Evolutionary conservation across 2,113 vertebrate species (phyloP), one percentile per base, ranked within the genome.

Genomic region (Tenebrosternarchus preto): DNA sequence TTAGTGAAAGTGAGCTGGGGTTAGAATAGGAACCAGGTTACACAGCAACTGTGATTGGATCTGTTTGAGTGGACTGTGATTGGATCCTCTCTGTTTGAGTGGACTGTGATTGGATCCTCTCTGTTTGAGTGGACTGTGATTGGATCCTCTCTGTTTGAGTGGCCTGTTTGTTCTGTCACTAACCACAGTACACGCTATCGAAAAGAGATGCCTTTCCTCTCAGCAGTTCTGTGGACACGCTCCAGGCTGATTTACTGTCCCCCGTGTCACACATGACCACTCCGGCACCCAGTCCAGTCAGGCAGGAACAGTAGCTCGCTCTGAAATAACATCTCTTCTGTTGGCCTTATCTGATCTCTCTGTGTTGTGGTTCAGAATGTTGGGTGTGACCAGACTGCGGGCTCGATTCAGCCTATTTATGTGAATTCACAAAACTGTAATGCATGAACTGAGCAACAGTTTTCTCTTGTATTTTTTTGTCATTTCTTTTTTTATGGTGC

Each of bases 101-200:
- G n/a, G n/a, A n/a, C n/a, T 80, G 82, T 80, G 78, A 84, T 84
- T 84, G 63, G 69, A 72, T 80, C 63, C n/a, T n/a, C n/a, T n/a
- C n/a, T 31, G 61, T 77, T 33, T 73, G 60, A 53, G 43, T 76
- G 66, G 73, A n/a, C n/a, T 80, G 82, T 80, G 78, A 84, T 84
- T 84, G 63, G 69, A 72, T 80, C 63, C 67, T 76, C 17, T 84
- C 22, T 31, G 61, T 77, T 33, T 73, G 60, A 53, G 43, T 76
- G 66, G 73, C 56, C 77, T 64, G 16, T 6, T 61, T 68, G 61
- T 24, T 56, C 31, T 56, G 20, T 33, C 27, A 31, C 27, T 61
- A 77, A 85, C 78, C 73, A 80, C 76, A 84, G 59, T 61, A 72
- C 53, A 85, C 43, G 36, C 59, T 75, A 70, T 82, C 63, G 56